These are phyloP conservation scores for Neocloeon triangulifer DNA, from an alignment of 1,140 invertebrate species.

Conservation along the genomic window DNA sequence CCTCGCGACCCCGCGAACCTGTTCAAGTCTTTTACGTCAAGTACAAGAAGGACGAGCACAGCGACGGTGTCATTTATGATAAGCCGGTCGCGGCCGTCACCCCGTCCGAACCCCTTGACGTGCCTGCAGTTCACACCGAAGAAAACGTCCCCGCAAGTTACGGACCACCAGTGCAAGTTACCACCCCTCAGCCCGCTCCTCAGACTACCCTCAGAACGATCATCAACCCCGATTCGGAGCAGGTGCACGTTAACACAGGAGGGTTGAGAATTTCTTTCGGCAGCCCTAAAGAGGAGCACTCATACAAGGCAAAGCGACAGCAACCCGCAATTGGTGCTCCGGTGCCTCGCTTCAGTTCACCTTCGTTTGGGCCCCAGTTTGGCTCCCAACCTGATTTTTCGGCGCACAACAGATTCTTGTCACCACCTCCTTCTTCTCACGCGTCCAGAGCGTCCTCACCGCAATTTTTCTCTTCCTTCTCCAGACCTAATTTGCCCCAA, in stretches of 20 bases:
- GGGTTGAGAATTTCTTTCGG: neutral
- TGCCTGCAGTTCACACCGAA: slow-evolving; percentile 10
- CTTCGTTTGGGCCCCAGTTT: no score
- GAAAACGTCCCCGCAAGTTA: slow-evolving; percentile 8
- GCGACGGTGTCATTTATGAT: slow-evolving; percentile 49
- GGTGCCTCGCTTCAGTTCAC: neutral
- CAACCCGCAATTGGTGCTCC: neutral
- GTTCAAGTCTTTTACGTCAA: slow-evolving; percentile 78
- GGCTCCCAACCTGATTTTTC: no score
- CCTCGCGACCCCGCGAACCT: slow-evolving; percentile 29
- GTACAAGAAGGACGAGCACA: slow-evolving; percentile 50
- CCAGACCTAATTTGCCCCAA: no score
- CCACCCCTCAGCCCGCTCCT: slow-evolving; percentile 20
- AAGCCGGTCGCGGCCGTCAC: slow-evolving; percentile 44
- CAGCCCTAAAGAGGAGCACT: neutral
- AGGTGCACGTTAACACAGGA: slow-evolving; percentile 7
- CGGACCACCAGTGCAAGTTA: slow-evolving; percentile 2
- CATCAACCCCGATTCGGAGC: slow-evolving; percentile 60
- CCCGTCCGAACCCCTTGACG: slow-evolving; percentile 8
- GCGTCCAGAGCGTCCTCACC: no score
- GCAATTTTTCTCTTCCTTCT: no score
- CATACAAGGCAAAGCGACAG: neutral
- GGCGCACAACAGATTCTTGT: no score
- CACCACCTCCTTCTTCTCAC: no score
- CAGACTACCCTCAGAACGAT: slow-evolving; percentile 52